Base-by-base conservation (phyloP, 2,797 vertebrate species). In the Sternotherus odoratus region DNA sequence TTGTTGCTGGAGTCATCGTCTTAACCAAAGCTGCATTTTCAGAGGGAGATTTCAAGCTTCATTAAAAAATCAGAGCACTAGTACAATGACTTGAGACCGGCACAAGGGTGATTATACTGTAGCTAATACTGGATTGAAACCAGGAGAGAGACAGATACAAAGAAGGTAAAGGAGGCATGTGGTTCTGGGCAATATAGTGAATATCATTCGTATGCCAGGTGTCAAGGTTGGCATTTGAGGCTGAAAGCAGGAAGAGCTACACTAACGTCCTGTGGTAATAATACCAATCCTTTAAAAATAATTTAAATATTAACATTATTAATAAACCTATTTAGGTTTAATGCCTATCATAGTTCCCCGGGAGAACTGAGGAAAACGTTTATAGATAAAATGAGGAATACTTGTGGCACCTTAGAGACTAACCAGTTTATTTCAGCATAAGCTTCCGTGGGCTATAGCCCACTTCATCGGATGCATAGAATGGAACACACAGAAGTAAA, bases 251-350 rank as follows among this genome's bases (percentile, higher is more conserved):
- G 28, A 93, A 60, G 87, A 91, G 51, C 93, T 94, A 79, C 53
- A 81, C 91, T 89, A 95, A 92, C 83, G 17, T 83, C 86, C 57
- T 85, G 66, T 88, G 77, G 77, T 92, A 92, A 89, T 91, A 86
- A 84, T 78, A 92, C 56, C 33, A 94, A 87, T 83, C 11, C 26
- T 92, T 89, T 94, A 89, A 87, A 60, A 96, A 90, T 89, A 93
- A 87, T 92, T 96, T 96, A 92, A 4, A 69, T 93, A 95, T 96
- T 95, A 95, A 93, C 79, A 79, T 94, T 95, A 93, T 96, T 96
- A 95, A 92, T 96, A 96, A 96, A 94, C 30, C 86, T 63, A 66
- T 95, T 85, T 87, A 87, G 12, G 6, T 93, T 94, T 89, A 81
- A 87, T 82, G 89, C 89, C 86, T 93, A 54, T 82, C 33, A 19